Evolutionary conservation across 2,113 vertebrate genomes (phyloP).

Genomic region (Marmota flaviventris): DNA sequence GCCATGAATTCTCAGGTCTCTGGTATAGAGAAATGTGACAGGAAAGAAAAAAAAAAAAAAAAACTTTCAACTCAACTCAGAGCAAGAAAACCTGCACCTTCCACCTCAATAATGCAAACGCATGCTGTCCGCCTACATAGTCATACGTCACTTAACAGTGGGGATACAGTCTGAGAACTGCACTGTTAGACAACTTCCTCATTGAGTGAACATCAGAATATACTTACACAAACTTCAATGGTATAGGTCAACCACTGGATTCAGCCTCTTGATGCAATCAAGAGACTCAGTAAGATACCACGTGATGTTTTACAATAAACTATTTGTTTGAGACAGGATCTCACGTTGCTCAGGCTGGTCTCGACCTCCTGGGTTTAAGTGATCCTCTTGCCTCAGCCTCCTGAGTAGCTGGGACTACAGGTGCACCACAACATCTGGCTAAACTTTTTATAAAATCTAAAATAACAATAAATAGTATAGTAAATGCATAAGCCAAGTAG

Average conservation of each 20-base stretch:
- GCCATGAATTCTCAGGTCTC: not conserved
- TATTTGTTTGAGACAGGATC: not conserved
- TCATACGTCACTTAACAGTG: not conserved
- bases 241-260: not conserved
- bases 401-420: not conserved
- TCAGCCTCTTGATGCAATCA: not conserved
- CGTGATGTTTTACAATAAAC: not conserved
- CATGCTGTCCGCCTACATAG: not conserved
- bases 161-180: not conserved
- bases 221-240: not conserved
- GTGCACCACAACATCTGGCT: too few relatives aligned
- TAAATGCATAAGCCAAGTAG: not conserved
- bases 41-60: not conserved
- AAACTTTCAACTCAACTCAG: conserved; percentile 16
- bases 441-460: not conserved
- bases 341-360: not conserved
- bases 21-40: not conserved
- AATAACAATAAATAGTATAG: not conserved
- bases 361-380: not conserved
- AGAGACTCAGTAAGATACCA: not conserved
- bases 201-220: not conserved
- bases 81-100: conserved; percentile 13
- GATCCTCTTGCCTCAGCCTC: not conserved
- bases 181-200: not conserved
- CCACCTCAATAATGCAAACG: not conserved